These are phyloP conservation scores for Apogon hyalosoma DNA, from an alignment of 2,797 vertebrate species.

Conservation along the genomic window DNA sequence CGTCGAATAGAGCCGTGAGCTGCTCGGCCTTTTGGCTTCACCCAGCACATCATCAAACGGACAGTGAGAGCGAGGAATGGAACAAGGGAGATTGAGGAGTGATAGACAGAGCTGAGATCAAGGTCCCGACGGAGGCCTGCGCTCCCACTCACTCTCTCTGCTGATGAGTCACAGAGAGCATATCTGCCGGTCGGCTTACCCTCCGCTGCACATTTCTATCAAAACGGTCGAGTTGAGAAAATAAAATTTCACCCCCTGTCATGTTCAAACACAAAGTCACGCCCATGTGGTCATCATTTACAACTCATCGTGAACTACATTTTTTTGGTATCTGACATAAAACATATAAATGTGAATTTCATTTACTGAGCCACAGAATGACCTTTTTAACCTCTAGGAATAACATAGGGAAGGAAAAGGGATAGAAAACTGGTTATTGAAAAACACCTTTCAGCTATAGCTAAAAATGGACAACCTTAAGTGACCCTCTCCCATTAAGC, in stretches of 20 bases:
- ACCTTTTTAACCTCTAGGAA: not conserved
- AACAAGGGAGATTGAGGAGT: constrained; percentile 51
- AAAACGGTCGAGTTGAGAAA: constrained; percentile 22
- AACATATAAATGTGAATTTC: not conserved
- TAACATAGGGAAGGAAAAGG: not conserved
- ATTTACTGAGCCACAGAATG: no score
- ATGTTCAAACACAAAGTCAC: constrained; percentile 26
- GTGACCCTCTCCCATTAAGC: constrained; percentile 23
- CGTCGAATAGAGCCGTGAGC: constrained; percentile 54
- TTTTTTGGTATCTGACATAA: not conserved
- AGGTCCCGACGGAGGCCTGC: constrained; percentile 61
- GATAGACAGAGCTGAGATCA: constrained; percentile 67
- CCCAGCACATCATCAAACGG: constrained; percentile 67
- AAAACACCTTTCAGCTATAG: constrained; percentile 1
- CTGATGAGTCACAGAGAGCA: constrained; percentile 67
- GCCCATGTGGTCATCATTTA: constrained; percentile 22
- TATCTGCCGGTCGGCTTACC: constrained; percentile 41
- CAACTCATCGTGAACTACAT: constrained; percentile 9
- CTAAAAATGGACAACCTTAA: constrained; percentile 43
- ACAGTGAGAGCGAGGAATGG: constrained; percentile 49
- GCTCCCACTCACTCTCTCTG: constrained; percentile 64
- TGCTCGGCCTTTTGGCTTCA: constrained; percentile 52
- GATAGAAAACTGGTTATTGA: not conserved
- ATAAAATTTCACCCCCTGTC: constrained; percentile 43
- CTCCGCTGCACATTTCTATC: constrained; percentile 37